Percentiles rank a stretch among this genome's conserved stretches.
These are phyloP conservation scores for Drosophila colorata DNA, from an alignment of 2,888 invertebrate genomes.

Conservation along the genomic window DNA sequence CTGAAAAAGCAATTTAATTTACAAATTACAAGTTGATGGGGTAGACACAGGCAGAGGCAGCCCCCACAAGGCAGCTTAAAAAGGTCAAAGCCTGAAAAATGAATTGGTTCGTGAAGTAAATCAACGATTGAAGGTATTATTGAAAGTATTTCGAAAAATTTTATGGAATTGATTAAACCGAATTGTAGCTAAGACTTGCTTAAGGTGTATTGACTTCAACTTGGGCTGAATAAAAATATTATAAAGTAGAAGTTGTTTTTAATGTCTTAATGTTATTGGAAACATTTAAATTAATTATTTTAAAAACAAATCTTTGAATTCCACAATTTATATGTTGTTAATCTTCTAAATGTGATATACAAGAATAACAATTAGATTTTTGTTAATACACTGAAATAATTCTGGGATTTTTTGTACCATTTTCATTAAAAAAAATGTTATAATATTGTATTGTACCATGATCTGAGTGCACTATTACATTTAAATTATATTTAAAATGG, in stretches of 20 bases:
- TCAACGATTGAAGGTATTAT: conserved; percentile 46
- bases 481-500: too few species aligned
- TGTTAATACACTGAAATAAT: too few species aligned
- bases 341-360: neutral
- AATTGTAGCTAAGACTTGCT: conserved; percentile 19
- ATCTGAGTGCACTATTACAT: too few species aligned
- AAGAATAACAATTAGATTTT: neutral
- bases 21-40: conserved; percentile 74
- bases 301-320: neutral
- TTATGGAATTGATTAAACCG: conserved; percentile 19
- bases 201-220: conserved; percentile 25
- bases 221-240: conserved; percentile 12
- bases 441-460: too few species aligned
- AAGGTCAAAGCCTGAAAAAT: conserved; percentile 27
- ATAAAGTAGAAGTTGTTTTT: neutral
- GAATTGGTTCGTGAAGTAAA: conserved; percentile 33
- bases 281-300: neutral
- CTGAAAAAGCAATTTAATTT: conserved; percentile 70
- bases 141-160: conserved; percentile 6
- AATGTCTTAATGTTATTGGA: neutral
- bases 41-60: conserved; percentile 17
- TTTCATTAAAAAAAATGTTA: too few species aligned
- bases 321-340: neutral
- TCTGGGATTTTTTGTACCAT: too few species aligned
- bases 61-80: conserved; percentile 3